Evolutionary conservation across 2,113 vertebrate genomes (phyloP).

Genomic region (Hydrolagus affinis): DNA sequence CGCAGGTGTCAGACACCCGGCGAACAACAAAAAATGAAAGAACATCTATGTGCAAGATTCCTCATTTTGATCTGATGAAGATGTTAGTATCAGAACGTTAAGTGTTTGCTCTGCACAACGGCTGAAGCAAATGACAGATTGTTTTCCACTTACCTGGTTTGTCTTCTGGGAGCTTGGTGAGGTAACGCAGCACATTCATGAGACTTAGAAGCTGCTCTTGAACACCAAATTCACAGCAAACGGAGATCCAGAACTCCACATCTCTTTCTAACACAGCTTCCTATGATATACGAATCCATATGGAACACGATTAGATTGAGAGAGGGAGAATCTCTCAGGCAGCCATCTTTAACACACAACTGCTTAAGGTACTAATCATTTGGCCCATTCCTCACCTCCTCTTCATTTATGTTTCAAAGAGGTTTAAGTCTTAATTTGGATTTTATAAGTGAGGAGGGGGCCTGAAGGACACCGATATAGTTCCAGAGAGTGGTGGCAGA

Average conservation of each 20-base stretch:
- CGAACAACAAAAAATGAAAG: too few relatives aligned
- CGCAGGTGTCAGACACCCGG: too few relatives aligned
- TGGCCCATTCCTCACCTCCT: background rate
- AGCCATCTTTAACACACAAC: background rate
- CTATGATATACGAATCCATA: constrained; percentile 47
- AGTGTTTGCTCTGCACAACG: background rate
- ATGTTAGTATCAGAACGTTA: too few relatives aligned
- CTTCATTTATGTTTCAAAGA: background rate
- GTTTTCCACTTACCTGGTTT: constrained; percentile 65
- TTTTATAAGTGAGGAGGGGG: too few relatives aligned
- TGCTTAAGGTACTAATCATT: background rate
- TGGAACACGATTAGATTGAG: background rate
- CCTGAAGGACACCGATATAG: too few relatives aligned
- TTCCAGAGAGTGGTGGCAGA: too few relatives aligned
- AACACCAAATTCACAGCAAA: constrained; percentile 74
- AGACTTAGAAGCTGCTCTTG: constrained; percentile 65
- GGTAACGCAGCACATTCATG: constrained; percentile 71
- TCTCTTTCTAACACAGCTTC: constrained; percentile 73
- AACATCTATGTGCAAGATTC: too few relatives aligned
- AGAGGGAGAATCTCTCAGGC: background rate
- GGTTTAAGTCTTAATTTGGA: too few relatives aligned
- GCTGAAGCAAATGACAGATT: background rate
- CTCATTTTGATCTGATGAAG: too few relatives aligned
- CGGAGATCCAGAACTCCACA: constrained; percentile 80
- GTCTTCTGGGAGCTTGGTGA: constrained; percentile 74